Conservation (phyloP, 2,113 vertebrate species). For the Pteropus alecto region DNA sequence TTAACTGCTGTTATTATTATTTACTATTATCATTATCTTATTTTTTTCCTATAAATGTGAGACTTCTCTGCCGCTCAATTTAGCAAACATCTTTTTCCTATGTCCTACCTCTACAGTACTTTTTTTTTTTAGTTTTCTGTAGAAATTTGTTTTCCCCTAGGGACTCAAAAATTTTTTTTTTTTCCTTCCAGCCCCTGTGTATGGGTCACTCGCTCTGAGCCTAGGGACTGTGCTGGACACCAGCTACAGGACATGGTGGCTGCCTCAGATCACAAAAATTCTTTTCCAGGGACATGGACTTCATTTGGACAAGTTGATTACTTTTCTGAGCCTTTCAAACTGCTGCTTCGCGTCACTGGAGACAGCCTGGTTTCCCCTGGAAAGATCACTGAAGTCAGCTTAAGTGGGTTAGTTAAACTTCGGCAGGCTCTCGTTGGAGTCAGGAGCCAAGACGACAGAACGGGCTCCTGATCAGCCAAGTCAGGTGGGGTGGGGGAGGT, state of each 20-base stretch:
- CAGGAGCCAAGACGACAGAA: background rate
- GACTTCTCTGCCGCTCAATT: background rate
- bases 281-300: background rate
- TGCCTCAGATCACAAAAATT: background rate
- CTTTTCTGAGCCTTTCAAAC: constrained; percentile 6
- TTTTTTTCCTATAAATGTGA: background rate
- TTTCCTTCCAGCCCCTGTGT: background rate
- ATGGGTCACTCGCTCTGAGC: background rate
- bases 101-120: background rate
- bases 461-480: background rate
- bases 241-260: background rate
- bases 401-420: background rate
- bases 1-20: background rate
- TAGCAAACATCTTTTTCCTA: background rate
- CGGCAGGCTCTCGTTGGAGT: background rate
- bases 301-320: background rate
- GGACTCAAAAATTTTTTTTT: background rate
- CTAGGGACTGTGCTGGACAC: background rate
- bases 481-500: background rate
- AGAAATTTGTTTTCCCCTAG: background rate
- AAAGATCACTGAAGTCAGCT: background rate
- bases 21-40: background rate
- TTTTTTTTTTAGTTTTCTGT: background rate
- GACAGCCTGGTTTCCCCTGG: background rate
- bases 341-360: background rate